These are phyloP conservation scores for Conus betulinus DNA, from an alignment of 1,140 invertebrate species.

Conservation along the genomic window DNA sequence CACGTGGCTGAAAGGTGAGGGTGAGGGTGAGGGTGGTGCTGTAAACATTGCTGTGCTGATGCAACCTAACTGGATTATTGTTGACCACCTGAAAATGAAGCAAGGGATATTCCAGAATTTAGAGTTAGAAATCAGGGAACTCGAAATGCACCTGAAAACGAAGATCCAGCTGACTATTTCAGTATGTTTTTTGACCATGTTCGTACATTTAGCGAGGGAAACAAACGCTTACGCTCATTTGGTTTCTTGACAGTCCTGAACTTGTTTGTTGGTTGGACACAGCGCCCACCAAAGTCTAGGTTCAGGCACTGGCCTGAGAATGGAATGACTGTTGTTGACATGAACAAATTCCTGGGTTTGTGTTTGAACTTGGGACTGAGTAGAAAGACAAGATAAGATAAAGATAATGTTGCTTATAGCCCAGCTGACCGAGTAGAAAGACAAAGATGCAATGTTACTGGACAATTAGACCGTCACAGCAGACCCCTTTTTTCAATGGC, in stretches of 20 bases:
- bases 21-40: not conserved
- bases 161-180: constrained; percentile 13
- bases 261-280: not conserved
- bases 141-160: not conserved
- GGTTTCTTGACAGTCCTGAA: not conserved
- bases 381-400: too few species aligned
- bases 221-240: constrained; percentile 12
- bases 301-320: constrained; percentile 24
- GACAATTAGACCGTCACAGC: not conserved
- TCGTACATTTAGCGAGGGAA: not conserved
- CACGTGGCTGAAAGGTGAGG: not conserved
- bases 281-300: not conserved
- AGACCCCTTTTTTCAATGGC: not conserved
- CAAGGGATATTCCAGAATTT: not conserved
- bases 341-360: constrained; percentile 22
- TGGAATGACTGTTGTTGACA: not conserved
- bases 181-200: not conserved
- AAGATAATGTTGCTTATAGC: too few species aligned
- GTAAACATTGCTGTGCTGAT: not conserved
- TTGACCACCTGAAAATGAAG: not conserved
- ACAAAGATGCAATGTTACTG: too few species aligned
- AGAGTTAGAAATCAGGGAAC: not conserved
- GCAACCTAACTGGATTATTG: not conserved
- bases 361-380: constrained; percentile 33
- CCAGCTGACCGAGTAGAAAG: too few species aligned